Evolutionary conservation across 2,113 vertebrate species (phyloP).

Genomic region (Lates calcarifer): DNA sequence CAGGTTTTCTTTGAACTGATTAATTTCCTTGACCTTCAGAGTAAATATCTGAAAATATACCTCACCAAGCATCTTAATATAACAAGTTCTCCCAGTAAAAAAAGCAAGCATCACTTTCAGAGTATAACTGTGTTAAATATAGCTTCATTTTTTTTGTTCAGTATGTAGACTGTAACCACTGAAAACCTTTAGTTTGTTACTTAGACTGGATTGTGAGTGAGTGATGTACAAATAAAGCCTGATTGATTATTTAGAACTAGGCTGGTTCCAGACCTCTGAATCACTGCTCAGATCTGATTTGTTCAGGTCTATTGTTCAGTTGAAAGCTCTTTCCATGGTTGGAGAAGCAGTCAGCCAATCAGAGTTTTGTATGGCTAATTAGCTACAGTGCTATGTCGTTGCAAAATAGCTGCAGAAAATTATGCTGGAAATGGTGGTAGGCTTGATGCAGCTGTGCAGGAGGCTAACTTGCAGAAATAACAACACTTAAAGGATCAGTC

Average conservation of each 20-base stretch:
- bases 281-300: background rate
- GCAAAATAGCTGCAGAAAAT: too few relatives aligned
- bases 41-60: background rate
- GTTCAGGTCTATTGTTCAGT: background rate
- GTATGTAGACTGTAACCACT: background rate
- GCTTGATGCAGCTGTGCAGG: too few relatives aligned
- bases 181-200: background rate
- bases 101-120: too few relatives aligned
- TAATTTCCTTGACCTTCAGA: background rate
- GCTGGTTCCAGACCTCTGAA: background rate
- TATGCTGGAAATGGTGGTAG: too few relatives aligned
- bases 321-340: too few relatives aligned
- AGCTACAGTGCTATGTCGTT: background rate
- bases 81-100: too few relatives aligned
- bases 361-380: background rate
- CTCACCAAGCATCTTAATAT: background rate
- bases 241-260: background rate
- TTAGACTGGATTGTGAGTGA: background rate
- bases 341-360: background rate
- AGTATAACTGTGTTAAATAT: too few relatives aligned
- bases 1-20: background rate
- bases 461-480: background rate
- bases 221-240: too few relatives aligned
- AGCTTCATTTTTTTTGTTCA: background rate
- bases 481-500: background rate